Base-by-base conservation (phyloP, 2,113 vertebrate species). In the Glaucidium brasilianum region DNA sequence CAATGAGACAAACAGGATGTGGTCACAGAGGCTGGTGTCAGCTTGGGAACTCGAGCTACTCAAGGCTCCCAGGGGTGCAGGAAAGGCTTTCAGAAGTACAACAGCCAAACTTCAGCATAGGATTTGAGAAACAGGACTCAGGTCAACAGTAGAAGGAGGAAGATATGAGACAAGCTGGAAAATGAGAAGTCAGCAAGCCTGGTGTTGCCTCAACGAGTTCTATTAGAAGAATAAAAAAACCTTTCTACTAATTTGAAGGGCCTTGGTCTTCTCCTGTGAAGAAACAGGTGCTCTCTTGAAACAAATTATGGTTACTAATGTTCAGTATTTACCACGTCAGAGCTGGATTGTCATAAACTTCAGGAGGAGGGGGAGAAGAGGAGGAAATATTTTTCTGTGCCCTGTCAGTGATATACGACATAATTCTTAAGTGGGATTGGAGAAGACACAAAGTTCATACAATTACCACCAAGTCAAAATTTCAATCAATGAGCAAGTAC, bases 11-110 rank as follows among this genome's bases (percentile, higher is more conserved):
- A 27, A 4, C 12, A 11, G 8, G 30, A 34, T 53, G 60, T 52
- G 52, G 43, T 43, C 52, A 41, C 0, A 0, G 66, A 58, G n/a
- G 50, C 39, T 75, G 30, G 35, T 41, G 35, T 50, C 47, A 74
- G 27, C 45, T 27, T 71, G 87, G 69, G 56, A 89, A 74, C 29
- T 1, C 4, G 22, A 29, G n/a, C 15, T 45, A 18, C 43, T 41
- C 41, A 15, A 35, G 60, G 81, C 39, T 94, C 11, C 4, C 1
- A 2, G 16, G 9, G 14, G 25, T 30, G 37, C 39, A 39, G 72
- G 34, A 63, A 84, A 78, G 62, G 20, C 25, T 26, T 43, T 47
- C 32, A 55, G 76, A 50, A 74, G 56, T 32, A 39, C 18, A 78
- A 68, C 27, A 81, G 60, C 14, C 49, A 64, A 76, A 41, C 3